phyloP scores from a whole-genome alignment of 2,888 invertebrate genomes.

The Phytoseiulus persimilis region DNA sequence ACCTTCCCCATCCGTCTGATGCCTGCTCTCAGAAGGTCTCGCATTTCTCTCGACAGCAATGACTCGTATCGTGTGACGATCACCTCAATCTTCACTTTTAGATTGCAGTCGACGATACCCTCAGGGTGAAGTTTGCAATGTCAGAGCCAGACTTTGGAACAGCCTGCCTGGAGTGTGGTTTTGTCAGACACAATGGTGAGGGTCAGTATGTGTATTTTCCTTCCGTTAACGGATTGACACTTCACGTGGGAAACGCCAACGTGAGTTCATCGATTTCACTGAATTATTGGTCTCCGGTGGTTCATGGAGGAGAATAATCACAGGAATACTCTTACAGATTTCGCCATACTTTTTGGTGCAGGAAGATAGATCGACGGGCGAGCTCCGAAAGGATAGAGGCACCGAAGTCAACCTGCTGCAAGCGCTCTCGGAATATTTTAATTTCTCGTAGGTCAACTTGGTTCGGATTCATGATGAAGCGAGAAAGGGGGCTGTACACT shows the following conservation, averaged over 20 bases:
- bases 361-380: neutral
- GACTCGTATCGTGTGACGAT: too few species aligned
- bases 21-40: too few species aligned
- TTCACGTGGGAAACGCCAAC: neutral
- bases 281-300: too few species aligned
- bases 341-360: neutral
- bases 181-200: neutral
- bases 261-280: too few species aligned
- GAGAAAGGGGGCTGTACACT: too few species aligned
- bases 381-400: neutral
- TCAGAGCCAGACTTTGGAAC: neutral
- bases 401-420: neutral
- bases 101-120: too few species aligned
- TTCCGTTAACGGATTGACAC: neutral
- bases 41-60: too few species aligned
- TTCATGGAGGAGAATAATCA: too few species aligned
- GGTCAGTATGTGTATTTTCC: neutral
- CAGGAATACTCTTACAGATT: neutral
- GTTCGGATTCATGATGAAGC: too few species aligned
- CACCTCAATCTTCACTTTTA: neutral
- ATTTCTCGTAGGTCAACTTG: slow-evolving; percentile 7
- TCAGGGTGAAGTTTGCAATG: neutral
- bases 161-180: neutral
- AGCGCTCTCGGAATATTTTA: neutral
- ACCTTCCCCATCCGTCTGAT: too few species aligned